A percentile compares a stretch with the other conserved stretches of the same genome.
These are phyloP conservation scores for Pandemis heparana DNA, from an alignment of 2,888 invertebrate species.

Conservation along the genomic window DNA sequence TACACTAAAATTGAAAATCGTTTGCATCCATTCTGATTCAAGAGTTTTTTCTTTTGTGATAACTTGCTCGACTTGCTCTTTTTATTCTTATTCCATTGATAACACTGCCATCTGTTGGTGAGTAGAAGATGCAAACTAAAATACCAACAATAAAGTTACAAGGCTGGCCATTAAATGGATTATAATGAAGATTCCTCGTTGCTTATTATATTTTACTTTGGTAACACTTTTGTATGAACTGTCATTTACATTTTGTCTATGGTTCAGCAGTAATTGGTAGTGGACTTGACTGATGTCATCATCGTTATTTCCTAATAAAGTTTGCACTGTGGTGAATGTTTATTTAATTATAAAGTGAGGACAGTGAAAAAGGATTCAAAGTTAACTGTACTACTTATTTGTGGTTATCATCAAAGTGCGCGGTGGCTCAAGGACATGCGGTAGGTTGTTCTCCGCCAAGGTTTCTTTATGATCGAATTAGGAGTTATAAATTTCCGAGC, in stretches of 20 bases:
- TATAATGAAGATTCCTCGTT: background rate
- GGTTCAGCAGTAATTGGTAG: constrained; percentile 46
- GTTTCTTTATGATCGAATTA: constrained; percentile 43
- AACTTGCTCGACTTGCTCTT: too few species aligned
- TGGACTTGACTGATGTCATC: constrained; percentile 67
- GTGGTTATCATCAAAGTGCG: constrained; percentile 43
- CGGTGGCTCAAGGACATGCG: constrained; percentile 59
- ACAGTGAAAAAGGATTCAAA: constrained; percentile 22
- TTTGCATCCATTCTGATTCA: too few species aligned
- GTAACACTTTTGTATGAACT: constrained; percentile 18
- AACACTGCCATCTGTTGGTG: background rate
- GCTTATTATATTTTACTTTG: background rate
- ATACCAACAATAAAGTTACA: background rate
- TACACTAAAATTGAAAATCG: too few species aligned
- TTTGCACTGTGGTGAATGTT: constrained; percentile 45
- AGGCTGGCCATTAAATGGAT: background rate
- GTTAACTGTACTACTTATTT: constrained; percentile 14
- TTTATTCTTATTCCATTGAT: background rate
- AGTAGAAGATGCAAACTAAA: background rate
- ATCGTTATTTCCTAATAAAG: constrained; percentile 50
- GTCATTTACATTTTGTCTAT: constrained; percentile 39
- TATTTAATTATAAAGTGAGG: constrained; percentile 50
- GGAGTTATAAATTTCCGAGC: constrained; percentile 59
- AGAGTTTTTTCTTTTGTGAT: too few species aligned
- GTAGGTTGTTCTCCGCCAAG: constrained; percentile 56